phyloP scores from a whole-genome alignment of 1,140 invertebrate genomes.

The Cotesia vestalis region DNA sequence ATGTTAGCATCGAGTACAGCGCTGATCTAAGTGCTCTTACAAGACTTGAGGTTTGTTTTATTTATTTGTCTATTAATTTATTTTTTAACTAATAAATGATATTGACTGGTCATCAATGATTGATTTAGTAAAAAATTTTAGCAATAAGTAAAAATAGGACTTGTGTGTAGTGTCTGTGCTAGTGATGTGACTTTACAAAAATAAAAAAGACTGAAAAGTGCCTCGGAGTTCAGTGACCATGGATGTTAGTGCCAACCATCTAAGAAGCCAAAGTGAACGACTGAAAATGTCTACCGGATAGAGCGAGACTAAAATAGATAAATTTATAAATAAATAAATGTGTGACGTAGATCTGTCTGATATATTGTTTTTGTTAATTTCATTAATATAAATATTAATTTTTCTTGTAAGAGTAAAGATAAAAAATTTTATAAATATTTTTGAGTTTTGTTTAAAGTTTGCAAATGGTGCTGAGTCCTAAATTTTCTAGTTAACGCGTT shows the following conservation, averaged over 20 bases:
- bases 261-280: conserved; percentile 52
- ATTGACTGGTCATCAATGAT: too few species aligned
- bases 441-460: background rate
- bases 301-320: conserved; percentile 55
- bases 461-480: conserved; percentile 5
- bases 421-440: too few species aligned
- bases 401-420: background rate
- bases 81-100: too few species aligned
- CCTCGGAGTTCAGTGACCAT: conserved; percentile 63
- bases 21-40: conserved; percentile 90
- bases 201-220: conserved; percentile 41
- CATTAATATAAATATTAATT: too few species aligned
- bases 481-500: conserved; percentile 12
- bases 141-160: background rate
- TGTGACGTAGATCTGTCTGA: conserved; percentile 5
- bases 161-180: background rate
- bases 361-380: too few species aligned
- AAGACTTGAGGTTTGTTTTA: conserved; percentile 85
- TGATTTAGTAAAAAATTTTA: too few species aligned
- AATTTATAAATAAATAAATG: conserved; percentile 7
- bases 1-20: conserved; percentile 93
- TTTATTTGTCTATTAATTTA: conserved; percentile 19
- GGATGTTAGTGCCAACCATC: conserved; percentile 57
- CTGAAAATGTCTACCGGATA: conserved; percentile 43
- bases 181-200: conserved; percentile 4